phyloP scores from a whole-genome alignment of 2,113 vertebrate species.

The Aplodontia rufa region DNA sequence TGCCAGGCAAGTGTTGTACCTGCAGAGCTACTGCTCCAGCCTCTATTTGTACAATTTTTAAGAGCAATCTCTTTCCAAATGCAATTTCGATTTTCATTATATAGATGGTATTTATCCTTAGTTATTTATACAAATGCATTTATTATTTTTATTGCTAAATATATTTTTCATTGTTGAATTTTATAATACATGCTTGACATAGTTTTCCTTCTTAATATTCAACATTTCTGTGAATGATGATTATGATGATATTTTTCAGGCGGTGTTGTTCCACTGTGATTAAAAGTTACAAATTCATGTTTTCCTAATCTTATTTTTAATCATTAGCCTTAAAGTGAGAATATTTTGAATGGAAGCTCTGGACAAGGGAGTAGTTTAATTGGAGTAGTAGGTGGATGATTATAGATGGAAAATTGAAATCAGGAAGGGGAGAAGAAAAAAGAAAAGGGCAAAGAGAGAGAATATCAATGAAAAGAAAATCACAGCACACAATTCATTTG shows the following conservation, averaged over 20 bases:
- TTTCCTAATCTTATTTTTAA: background rate
- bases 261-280: background rate
- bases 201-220: background rate
- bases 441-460: background rate
- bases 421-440: background rate
- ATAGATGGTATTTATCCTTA: background rate
- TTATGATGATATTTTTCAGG: background rate
- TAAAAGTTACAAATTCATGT: background rate
- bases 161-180: background rate
- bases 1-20: too few species aligned
- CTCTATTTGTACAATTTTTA: background rate
- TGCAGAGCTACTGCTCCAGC: too few species aligned
- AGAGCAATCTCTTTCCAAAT: background rate
- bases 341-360: background rate
- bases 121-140: background rate
- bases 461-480: background rate
- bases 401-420: background rate
- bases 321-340: background rate
- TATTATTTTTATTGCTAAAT: slow-evolving; percentile 24
- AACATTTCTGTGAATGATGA: background rate
- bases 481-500: background rate
- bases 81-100: slow-evolving; percentile 18
- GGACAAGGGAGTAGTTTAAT: background rate
- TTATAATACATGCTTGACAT: background rate
- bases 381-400: background rate